Evolutionary conservation across 2,888 invertebrate species (phyloP).

Genomic region (Athetis lepigone): DNA sequence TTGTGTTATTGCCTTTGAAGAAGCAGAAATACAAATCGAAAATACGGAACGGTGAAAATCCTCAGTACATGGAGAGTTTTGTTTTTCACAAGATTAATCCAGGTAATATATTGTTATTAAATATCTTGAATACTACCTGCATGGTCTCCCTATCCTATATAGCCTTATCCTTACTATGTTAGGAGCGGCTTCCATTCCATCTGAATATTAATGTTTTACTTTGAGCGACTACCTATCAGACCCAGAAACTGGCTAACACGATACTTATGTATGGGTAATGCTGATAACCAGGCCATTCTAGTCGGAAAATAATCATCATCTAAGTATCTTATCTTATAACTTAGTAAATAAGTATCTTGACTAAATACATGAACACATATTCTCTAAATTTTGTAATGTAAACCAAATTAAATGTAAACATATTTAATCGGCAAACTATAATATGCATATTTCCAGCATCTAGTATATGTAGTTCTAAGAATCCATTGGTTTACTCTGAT

Average conservation of each 20-base stretch:
- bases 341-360: not conserved
- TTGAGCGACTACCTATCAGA: too few relatives aligned
- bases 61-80: constrained; percentile 98
- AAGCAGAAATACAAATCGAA: constrained; percentile 98
- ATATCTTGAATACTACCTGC: too few relatives aligned
- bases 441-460: constrained; percentile 7
- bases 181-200: too few relatives aligned
- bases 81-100: constrained; percentile 97
- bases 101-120: constrained; percentile 90
- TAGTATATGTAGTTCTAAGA: constrained; percentile 27
- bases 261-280: too few relatives aligned
- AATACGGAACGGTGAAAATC: constrained; percentile 96
- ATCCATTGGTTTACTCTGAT: constrained; percentile 33
- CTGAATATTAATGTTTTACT: too few relatives aligned
- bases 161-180: too few relatives aligned
- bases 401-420: constrained; percentile 17
- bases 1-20: constrained; percentile 96
- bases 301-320: too few relatives aligned
- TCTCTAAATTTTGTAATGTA: constrained; percentile 3
- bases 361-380: not conserved
- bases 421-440: constrained; percentile 17
- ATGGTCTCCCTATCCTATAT: too few relatives aligned
- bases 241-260: too few relatives aligned
- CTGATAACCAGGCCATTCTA: too few relatives aligned
- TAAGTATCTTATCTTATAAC: too few relatives aligned